phyloP scores from a whole-genome alignment of 1,140 invertebrate genomes.

The Xylocopa sonorina region DNA sequence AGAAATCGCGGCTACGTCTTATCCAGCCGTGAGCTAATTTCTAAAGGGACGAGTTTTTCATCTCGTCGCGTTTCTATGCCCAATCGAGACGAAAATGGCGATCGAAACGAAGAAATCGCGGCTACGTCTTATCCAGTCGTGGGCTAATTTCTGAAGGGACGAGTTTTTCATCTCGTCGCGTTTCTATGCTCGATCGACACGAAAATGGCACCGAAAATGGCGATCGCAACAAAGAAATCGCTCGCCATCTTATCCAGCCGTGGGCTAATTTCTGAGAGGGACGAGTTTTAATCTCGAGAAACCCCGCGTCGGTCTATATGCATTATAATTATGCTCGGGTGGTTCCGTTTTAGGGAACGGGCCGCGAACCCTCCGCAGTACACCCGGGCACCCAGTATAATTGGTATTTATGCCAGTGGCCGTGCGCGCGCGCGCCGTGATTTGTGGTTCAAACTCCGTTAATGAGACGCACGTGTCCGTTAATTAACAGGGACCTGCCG shows the following conservation, averaged over 20 bases:
- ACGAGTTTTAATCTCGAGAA: conserved; percentile 65
- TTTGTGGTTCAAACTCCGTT: conserved; percentile 70
- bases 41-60: no score
- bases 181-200: no score
- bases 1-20: background rate
- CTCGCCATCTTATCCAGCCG: no score
- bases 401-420: conserved; percentile 71
- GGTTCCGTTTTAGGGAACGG: conserved; percentile 59
- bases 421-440: conserved; percentile 50
- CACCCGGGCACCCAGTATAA: conserved; percentile 59
- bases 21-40: no score
- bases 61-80: no score
- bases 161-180: no score
- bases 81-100: no score
- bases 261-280: conserved; percentile 59
- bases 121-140: no score
- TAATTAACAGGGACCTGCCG: conserved; percentile 66
- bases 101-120: background rate
- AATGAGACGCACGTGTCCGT: conserved; percentile 73
- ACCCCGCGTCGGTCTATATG: conserved; percentile 60
- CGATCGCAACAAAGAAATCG: background rate
- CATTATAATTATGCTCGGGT: conserved; percentile 67
- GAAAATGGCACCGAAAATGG: no score
- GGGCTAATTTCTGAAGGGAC: no score
- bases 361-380: conserved; percentile 56